Evolutionary conservation across 2,888 invertebrate species (phyloP).

Genomic region (Coenonympha arcania): DNA sequence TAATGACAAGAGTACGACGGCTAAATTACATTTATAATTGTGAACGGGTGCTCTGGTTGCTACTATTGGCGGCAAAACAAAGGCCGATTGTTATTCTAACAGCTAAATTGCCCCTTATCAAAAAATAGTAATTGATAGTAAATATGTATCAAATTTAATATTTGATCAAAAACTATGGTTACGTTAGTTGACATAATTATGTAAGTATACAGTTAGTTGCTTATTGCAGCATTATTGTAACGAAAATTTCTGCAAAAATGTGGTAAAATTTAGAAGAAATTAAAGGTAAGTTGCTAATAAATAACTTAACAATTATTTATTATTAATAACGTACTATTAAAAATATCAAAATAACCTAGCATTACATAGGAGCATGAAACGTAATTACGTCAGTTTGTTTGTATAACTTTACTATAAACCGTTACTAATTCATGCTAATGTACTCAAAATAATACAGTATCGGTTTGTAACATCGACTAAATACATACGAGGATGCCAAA

Average conservation of each 20-base stretch:
- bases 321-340: neutral
- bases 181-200: too few relatives aligned
- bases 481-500: neutral
- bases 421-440: constrained; percentile 1
- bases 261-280: neutral
- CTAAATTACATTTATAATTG: constrained; percentile 19
- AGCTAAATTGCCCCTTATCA: neutral
- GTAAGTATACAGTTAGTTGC: neutral
- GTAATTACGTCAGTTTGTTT: constrained; percentile 1
- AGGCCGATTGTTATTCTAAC: constrained; percentile 13
- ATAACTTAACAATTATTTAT: neutral
- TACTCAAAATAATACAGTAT: neutral
- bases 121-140: too few relatives aligned
- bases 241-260: neutral
- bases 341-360: neutral
- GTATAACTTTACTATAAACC: neutral
- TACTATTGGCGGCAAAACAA: constrained; percentile 10
- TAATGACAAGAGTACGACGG: constrained; percentile 14
- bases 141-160: too few relatives aligned
- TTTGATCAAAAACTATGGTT: too few relatives aligned
- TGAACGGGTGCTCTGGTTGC: constrained; percentile 19
- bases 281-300: neutral
- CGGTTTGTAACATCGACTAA: neutral
- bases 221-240: neutral
- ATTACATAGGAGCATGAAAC: neutral